phyloP scores from a whole-genome alignment of 2,113 vertebrate species.

The Dromas ardeola region DNA sequence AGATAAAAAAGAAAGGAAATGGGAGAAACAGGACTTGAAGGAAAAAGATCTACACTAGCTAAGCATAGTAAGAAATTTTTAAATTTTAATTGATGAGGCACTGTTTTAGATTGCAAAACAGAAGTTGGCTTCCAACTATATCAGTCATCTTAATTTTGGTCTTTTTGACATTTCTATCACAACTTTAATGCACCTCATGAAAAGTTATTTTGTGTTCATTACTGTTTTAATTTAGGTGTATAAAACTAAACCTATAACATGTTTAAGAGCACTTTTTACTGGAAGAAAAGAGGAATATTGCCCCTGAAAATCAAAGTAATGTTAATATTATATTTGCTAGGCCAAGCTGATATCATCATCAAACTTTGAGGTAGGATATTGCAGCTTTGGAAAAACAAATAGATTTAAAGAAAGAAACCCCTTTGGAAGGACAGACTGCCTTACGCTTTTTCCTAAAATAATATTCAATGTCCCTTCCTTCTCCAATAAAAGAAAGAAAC shows the following conservation, averaged over 20 bases:
- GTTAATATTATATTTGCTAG: neutral
- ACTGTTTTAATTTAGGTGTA: neutral
- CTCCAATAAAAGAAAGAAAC: neutral
- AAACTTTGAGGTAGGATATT: neutral
- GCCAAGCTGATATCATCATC: neutral
- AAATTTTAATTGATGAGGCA: neutral
- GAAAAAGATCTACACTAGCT: neutral
- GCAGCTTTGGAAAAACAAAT: neutral
- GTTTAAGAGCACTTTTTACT: neutral
- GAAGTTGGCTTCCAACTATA: neutral
- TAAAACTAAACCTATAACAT: neutral
- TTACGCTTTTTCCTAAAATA: neutral
- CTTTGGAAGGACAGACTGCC: neutral
- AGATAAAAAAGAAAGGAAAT: neutral
- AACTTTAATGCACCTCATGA: neutral
- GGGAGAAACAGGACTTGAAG: fast-evolving
- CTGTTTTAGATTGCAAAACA: neutral
- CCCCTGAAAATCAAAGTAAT: neutral
- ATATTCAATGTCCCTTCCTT: neutral
- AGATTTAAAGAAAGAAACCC: neutral
- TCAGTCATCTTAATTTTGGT: neutral
- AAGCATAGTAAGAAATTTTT: neutral
- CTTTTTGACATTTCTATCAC: neutral
- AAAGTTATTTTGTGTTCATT: neutral
- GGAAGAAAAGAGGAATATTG: neutral